Base-by-base conservation (phyloP, 1,140 invertebrate genomes). In the Dendroctonus valens region DNA sequence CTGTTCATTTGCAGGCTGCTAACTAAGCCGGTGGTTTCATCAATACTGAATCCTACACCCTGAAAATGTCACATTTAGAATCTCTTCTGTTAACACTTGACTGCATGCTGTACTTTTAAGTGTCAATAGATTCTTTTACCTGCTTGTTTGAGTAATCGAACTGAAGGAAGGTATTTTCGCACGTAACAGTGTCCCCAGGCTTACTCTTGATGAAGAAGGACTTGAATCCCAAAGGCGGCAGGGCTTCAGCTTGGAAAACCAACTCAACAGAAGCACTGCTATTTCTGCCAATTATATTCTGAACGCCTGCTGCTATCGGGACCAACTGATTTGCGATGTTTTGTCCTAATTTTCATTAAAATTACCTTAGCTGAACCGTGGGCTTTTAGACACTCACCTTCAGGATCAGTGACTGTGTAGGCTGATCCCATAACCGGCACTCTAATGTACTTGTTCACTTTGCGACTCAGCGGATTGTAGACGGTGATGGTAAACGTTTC, bases 401-500 rank as follows among this genome's bases (percentile, higher is more conserved):
- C 80, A 52, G 81, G 82, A 78, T 88, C 88, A 15, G 79, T 79
- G 7, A 94, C 85, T 4, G 74, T 76, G 74, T 89, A 94, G 8
- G 79, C 77, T 9, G 48, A 46, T 42, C 80, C 81, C 3, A 76
- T 72, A 0, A 91, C 88, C 0, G 94, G 93, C 11, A 96, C 26
- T n/a, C 89, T 82, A 9, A 94, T 79, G 70, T 86, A 88, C 50
- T 84, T 79, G 9, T 82, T 80, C 0, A 90, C 81, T 42, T 81
- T 76, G 39, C 86, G 83, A 50, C 87, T 88, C 6, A 91, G 70
- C 0, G 93, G 91, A 79, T 98, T 98, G 75, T 93, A 92, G 3
- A 93, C 71, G 0, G 87, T 86, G 0, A 92, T 80, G 3, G 87
- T 74, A 73, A 91, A 88, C 8, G 6, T 11, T 61, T 84, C 77